Percentiles rank a stretch among this genome's conserved stretches.
phyloP scores from a whole-genome alignment of 2,797 vertebrate genomes.

The Orientallactaga sibirica region DNA sequence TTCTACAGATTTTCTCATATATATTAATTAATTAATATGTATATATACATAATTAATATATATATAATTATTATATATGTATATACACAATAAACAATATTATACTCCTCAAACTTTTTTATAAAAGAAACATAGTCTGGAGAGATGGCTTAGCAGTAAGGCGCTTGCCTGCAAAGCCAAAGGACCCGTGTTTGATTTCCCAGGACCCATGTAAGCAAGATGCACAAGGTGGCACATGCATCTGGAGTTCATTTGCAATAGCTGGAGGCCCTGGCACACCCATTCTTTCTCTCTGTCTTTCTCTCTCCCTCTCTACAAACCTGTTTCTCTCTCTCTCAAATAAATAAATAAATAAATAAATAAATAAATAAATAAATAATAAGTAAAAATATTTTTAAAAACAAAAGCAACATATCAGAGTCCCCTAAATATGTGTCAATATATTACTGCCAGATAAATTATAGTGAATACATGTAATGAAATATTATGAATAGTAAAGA shows the following conservation, averaged over 20 bases:
- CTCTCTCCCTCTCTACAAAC: too few relatives aligned
- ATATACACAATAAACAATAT: not conserved
- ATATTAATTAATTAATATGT: not conserved
- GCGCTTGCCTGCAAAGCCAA: too few relatives aligned
- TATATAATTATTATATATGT: not conserved
- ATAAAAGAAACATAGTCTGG: slow-evolving; percentile 27
- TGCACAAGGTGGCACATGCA: too few relatives aligned
- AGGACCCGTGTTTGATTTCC: too few relatives aligned
- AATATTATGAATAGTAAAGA: slow-evolving; percentile 18
- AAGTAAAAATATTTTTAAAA: not conserved
- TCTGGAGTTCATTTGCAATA: too few relatives aligned
- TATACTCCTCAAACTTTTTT: slow-evolving; percentile 11
- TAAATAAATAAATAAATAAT: too few relatives aligned
- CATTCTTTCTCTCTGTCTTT: too few relatives aligned
- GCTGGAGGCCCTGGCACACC: too few relatives aligned
- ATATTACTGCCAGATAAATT: not conserved
- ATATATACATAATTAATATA: not conserved
- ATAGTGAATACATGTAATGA: not conserved
- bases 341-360: too few relatives aligned
- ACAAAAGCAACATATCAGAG: slow-evolving; percentile 28
- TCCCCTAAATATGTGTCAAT: not conserved
- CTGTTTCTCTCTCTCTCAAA: too few relatives aligned
- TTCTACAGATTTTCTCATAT: not conserved
- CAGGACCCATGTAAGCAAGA: too few relatives aligned
- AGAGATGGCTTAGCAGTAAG: too few relatives aligned